phyloP scores from a whole-genome alignment of 2,888 invertebrate species.

The Hydrotaea cyrtoneurina region DNA sequence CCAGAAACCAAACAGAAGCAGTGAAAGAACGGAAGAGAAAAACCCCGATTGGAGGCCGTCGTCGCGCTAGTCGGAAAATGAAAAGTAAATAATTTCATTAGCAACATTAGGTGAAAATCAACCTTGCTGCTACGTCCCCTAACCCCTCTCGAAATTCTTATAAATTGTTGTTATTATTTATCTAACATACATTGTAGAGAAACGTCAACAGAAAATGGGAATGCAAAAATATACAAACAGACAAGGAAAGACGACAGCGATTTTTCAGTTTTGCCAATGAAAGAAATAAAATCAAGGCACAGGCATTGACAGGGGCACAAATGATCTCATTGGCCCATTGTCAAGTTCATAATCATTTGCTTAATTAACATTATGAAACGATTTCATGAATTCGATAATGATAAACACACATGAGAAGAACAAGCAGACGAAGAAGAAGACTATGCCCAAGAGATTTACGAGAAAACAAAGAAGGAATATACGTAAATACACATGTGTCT shows the following conservation, averaged over 20 bases:
- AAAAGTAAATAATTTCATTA: slow-evolving; percentile 5
- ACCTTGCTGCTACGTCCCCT: slow-evolving; percentile 13
- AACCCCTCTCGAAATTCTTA: no score
- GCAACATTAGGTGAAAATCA: background rate
- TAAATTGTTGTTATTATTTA: background rate
- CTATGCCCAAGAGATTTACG: background rate
- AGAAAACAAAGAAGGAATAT: background rate
- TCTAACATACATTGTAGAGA: background rate
- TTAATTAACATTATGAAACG: slow-evolving; percentile 64
- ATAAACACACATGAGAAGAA: slow-evolving; percentile 41
- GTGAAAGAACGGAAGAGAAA: background rate
- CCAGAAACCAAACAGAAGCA: background rate
- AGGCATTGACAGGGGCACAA: no score
- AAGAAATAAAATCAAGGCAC: background rate
- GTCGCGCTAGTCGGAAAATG: background rate
- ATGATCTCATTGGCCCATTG: slow-evolving; percentile 29
- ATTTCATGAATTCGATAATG: slow-evolving; percentile 39
- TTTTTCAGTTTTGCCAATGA: background rate
- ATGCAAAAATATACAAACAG: no score
- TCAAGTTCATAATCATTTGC: slow-evolving; percentile 67
- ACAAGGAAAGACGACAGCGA: no score
- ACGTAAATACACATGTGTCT: background rate
- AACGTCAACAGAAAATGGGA: no score
- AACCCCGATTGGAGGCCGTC: background rate
- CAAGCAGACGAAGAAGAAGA: background rate